These are phyloP conservation scores for Zonotrichia leucophrys DNA, from an alignment of 2,113 vertebrate species.

Conservation along the genomic window DNA sequence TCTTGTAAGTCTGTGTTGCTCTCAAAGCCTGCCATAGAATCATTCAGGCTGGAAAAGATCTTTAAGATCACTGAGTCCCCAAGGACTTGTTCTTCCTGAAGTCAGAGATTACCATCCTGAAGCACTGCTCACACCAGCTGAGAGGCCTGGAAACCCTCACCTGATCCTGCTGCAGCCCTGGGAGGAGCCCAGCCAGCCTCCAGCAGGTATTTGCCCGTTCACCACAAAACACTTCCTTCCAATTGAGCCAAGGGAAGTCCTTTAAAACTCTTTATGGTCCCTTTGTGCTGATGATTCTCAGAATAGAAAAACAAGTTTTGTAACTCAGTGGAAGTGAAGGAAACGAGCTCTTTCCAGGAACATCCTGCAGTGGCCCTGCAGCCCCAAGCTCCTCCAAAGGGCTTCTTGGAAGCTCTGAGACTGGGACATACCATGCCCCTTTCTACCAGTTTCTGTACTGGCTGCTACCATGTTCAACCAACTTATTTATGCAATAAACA, in stretches of 20 bases:
- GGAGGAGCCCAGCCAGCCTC: background rate
- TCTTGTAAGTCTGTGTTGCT: background rate
- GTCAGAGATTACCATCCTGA: background rate
- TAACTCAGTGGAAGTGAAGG: background rate
- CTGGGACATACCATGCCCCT: background rate
- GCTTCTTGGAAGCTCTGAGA: background rate
- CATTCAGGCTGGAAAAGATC: background rate
- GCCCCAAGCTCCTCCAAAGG: background rate
- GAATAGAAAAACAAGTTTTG: background rate
- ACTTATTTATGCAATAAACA: background rate
- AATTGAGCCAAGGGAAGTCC: background rate
- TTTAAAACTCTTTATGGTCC: slow-evolving; percentile 7
- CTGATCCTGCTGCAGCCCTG: background rate
- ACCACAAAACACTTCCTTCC: background rate
- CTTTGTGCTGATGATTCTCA: background rate
- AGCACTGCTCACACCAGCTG: background rate
- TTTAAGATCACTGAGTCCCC: background rate
- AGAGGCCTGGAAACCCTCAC: background rate
- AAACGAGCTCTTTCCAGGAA: background rate
- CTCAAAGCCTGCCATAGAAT: background rate
- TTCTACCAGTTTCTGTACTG: background rate
- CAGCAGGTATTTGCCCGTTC: background rate
- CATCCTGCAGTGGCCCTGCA: background rate
- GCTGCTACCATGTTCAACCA: background rate
- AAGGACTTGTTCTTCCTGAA: background rate